These are phyloP conservation scores for Galeruca laticollis DNA, from an alignment of 2,888 invertebrate species.

Conservation along the genomic window DNA sequence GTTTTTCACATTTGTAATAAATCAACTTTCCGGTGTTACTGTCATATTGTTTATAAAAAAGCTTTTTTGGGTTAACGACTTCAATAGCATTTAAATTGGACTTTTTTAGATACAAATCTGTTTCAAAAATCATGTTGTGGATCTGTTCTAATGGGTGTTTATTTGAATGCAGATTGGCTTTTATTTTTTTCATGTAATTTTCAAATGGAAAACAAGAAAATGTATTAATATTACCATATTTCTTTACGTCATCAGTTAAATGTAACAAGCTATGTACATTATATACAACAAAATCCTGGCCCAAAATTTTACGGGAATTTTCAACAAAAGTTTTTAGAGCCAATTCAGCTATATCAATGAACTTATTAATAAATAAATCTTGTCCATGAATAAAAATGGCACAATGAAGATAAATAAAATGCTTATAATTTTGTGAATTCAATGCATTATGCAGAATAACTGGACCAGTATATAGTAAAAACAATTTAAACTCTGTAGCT, in stretches of 20 bases:
- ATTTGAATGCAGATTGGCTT: conserved; percentile 5
- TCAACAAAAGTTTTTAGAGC: conserved; percentile 12
- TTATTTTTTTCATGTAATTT: conserved; percentile 13
- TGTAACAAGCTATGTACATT: conserved; percentile 21
- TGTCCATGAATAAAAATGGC: conserved; percentile 9
- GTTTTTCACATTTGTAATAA: conserved; percentile 11
- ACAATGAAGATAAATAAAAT: conserved; percentile 13
- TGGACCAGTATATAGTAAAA: conserved; percentile 13
- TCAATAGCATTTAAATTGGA: background rate
- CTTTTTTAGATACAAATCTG: conserved; percentile 6
- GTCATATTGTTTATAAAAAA: conserved; percentile 10
- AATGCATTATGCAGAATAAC: background rate
- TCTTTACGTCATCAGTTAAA: conserved; percentile 20
- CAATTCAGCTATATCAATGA: background rate
- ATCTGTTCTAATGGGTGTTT: conserved; percentile 17
- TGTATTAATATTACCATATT: conserved; percentile 11
- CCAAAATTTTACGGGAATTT: conserved; percentile 12
- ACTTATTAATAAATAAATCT: background rate
- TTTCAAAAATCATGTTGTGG: too few relatives aligned
- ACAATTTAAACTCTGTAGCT: conserved; percentile 6
- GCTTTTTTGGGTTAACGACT: background rate
- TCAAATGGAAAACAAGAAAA: conserved; percentile 31
- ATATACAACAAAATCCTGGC: conserved; percentile 19
- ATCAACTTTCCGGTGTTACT: background rate
- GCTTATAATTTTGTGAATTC: background rate